Evolutionary conservation across 2,113 vertebrate species (phyloP).

Genomic region (Asarcornis scutulata): DNA sequence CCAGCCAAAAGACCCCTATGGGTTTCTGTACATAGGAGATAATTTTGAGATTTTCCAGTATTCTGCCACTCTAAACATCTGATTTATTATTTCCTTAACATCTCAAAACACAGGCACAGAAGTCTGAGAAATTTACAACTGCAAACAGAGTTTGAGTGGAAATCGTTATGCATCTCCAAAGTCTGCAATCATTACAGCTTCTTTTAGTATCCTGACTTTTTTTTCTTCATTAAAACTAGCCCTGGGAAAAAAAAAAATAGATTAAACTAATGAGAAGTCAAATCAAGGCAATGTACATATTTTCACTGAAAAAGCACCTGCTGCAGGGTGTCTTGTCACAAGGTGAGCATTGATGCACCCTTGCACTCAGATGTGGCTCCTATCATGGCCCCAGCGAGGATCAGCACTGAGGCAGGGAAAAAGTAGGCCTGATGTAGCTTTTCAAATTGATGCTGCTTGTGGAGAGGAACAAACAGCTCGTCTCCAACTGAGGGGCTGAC

Average conservation of each 20-base stretch:
- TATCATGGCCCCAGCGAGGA: neutral
- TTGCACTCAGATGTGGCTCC: constrained; percentile 57
- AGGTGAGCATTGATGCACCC: constrained; percentile 13
- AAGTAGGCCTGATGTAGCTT: constrained; percentile 53
- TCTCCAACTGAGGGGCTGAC: constrained; percentile 67
- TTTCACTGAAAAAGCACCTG: constrained; percentile 39
- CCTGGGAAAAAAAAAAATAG: neutral
- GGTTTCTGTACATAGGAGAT: neutral
- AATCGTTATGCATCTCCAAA: neutral
- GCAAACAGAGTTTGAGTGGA: neutral
- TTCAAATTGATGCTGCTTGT: constrained; percentile 67
- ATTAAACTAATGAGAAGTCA: constrained; percentile 25
- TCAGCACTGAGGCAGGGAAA: constrained; percentile 29
- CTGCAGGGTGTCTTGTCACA: neutral
- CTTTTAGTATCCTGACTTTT: neutral
- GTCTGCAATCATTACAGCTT: neutral
- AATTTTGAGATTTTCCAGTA: neutral
- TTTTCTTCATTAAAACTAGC: constrained; percentile 15
- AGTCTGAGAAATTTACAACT: neutral
- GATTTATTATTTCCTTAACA: neutral
- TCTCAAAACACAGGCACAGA: neutral
- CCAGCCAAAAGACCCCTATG: neutral
- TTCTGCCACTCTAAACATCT: neutral
- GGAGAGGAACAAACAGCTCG: constrained; percentile 67
- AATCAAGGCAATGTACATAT: constrained; percentile 17